phyloP scores from a whole-genome alignment of 2,113 vertebrate genomes.

The Rallus limicola region DNA sequence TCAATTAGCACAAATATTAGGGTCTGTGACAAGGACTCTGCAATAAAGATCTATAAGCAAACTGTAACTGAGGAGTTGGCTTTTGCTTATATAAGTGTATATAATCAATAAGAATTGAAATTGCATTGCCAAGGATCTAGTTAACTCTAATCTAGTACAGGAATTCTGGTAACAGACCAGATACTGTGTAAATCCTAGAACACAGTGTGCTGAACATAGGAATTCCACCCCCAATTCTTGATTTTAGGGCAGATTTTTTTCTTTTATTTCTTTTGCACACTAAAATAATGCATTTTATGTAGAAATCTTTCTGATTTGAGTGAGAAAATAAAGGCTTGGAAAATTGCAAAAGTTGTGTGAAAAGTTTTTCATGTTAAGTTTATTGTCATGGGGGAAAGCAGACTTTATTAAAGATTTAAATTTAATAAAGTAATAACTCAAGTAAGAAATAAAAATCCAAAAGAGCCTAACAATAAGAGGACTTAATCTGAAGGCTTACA shows the following conservation, averaged over 20 bases:
- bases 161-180: not conserved
- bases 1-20: not conserved
- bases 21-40: not conserved
- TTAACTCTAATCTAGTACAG: not conserved
- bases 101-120: not conserved
- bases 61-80: not conserved
- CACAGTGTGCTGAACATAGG: not conserved
- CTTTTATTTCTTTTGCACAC: not conserved
- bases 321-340: constrained; percentile 5
- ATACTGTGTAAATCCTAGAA: not conserved
- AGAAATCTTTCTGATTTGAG: not conserved
- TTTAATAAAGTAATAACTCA: constrained; percentile 77
- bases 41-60: not conserved
- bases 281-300: not conserved
- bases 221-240: not conserved
- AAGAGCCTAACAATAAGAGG: constrained; percentile 43
- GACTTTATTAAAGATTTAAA: constrained; percentile 76
- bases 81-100: not conserved
- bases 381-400: constrained; percentile 63
- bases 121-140: not conserved
- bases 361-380: constrained; percentile 56
- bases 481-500: constrained; percentile 54
- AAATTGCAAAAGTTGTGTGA: constrained; percentile 29
- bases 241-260: not conserved
- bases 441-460: constrained; percentile 71